phyloP scores from a whole-genome alignment of 1,140 invertebrate species.

The Eriosoma lanigerum region DNA sequence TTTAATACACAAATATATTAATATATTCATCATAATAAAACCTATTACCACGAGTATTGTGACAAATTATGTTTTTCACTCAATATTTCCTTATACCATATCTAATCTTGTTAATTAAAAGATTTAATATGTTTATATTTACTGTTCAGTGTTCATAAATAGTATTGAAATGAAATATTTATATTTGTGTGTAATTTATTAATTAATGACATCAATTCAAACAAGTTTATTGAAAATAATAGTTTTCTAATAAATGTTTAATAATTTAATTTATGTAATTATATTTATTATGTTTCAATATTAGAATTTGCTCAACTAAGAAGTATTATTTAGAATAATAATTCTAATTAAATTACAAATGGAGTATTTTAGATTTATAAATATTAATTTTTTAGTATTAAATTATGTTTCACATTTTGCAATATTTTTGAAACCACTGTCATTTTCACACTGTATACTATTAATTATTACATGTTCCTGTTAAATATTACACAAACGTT shows the following conservation, averaged over 20 bases:
- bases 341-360: not conserved
- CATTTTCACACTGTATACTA: conserved; percentile 27
- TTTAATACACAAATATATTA: not conserved
- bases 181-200: not conserved
- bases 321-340: not conserved
- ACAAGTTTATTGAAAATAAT: not conserved
- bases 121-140: not conserved
- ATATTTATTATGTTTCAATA: not conserved
- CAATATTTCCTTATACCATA: not conserved
- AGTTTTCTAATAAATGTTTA: not conserved
- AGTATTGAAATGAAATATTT: not conserved
- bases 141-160: not conserved
- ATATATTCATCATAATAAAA: too few species aligned
- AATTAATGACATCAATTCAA: not conserved
- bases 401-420: not conserved
- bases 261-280: not conserved
- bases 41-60: too few species aligned
- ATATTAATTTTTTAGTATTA: not conserved
- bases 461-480: conserved; percentile 16
- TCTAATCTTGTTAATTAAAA: not conserved
- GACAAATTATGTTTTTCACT: not conserved
- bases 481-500: conserved; percentile 1
- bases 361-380: conserved; percentile 8
- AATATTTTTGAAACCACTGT: conserved; percentile 3
- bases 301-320: not conserved